These are phyloP conservation scores for Coenonympha arcania DNA, from an alignment of 2,888 invertebrate genomes.

Conservation along the genomic window DNA sequence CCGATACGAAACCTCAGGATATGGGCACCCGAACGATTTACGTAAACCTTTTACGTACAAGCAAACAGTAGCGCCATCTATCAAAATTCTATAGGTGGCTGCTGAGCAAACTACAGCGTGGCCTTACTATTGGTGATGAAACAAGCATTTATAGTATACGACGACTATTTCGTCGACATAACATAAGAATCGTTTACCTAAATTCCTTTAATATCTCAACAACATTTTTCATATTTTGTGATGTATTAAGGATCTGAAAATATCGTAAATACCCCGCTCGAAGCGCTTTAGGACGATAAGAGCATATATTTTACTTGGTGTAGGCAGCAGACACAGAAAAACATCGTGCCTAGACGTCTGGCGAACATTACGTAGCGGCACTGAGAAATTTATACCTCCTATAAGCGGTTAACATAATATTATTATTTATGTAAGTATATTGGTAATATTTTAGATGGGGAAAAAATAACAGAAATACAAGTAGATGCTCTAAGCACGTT, in stretches of 20 bases:
- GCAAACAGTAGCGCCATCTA: no score
- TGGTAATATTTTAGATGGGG: neutral
- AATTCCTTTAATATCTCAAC: neutral
- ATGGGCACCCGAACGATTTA: no score
- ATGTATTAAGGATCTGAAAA: neutral
- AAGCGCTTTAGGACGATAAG: neutral
- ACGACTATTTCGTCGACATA: no score
- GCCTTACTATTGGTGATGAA: no score
- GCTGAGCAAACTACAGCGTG: no score
- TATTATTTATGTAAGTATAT: neutral
- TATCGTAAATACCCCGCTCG: neutral
- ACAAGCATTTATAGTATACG: no score
- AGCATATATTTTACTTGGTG: neutral
- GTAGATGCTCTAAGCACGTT: no score
- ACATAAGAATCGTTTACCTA: neutral
- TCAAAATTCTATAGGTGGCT: no score
- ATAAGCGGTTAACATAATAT: neutral
- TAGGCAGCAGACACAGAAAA: constrained; percentile 2
- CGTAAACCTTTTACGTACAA: no score
- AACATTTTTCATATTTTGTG: neutral
- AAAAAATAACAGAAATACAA: no score
- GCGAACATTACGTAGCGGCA: neutral
- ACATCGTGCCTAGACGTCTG: neutral
- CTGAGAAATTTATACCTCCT: constrained; percentile 1
- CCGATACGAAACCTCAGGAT: no score